Evolutionary conservation across 2,113 vertebrate species (phyloP).

Genomic region (Bubalus kerabau): DNA sequence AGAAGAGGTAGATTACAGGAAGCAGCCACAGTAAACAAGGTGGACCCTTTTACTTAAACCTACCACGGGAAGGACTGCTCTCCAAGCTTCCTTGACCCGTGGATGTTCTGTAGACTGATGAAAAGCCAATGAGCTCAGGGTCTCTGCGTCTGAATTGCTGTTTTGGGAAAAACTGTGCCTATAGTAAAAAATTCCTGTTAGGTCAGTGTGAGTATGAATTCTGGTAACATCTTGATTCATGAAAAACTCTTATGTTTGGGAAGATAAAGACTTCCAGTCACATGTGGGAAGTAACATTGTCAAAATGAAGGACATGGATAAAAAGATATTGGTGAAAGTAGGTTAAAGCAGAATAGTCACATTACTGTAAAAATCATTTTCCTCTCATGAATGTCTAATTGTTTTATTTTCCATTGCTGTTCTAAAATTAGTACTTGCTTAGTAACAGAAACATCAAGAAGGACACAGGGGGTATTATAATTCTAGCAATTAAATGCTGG

Average conservation of each 20-base stretch:
- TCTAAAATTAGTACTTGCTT: neutral
- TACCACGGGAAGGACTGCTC: neutral
- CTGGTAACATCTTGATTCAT: neutral
- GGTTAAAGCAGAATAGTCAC: neutral
- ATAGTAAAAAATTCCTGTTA: neutral
- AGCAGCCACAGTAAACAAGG: accelerated
- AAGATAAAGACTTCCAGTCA: no score
- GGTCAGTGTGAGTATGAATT: no score
- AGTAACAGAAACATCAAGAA: neutral
- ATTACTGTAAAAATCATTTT: neutral
- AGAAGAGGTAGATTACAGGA: neutral
- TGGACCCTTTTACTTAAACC: accelerated
- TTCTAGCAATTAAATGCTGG: neutral
- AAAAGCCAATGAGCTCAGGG: neutral
- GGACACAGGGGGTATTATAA: neutral
- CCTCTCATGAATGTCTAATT: neutral
- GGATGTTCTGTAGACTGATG: neutral
- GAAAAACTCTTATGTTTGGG: neutral
- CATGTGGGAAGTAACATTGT: accelerated
- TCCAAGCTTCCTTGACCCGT: neutral
- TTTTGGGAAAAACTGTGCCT: neutral
- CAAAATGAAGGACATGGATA: neutral
- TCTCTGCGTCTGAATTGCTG: neutral
- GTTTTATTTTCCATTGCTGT: neutral
- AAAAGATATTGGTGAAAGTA: neutral